Evolutionary conservation across 2,797 vertebrate genomes (phyloP).

Genomic region (Fistularia tabacaria): DNA sequence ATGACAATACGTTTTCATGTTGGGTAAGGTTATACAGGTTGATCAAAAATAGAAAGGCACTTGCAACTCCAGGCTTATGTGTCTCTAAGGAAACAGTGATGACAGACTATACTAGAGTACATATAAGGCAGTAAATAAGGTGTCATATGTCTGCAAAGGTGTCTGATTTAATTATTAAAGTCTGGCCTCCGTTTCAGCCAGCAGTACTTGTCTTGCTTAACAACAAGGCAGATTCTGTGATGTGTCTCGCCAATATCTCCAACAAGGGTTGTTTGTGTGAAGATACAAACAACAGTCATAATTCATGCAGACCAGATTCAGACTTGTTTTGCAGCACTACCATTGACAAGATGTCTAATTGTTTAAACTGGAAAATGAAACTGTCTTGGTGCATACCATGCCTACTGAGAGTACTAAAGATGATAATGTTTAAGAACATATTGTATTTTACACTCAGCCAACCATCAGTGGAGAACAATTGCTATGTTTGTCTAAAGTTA

Average conservation of each 20-base stretch:
- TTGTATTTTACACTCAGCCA: too few relatives aligned
- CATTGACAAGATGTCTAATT: too few relatives aligned
- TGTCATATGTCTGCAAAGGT: conserved; percentile 1
- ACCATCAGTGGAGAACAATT: too few relatives aligned
- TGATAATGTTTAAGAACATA: too few relatives aligned
- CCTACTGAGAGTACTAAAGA: too few relatives aligned
- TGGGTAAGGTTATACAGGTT: conserved; percentile 11
- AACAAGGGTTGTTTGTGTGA: conserved; percentile 4
- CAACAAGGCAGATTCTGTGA: neutral
- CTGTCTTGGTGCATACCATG: too few relatives aligned
- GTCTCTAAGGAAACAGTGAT: conserved; percentile 19
- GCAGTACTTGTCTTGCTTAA: conserved; percentile 10
- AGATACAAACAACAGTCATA: conserved; percentile 1
- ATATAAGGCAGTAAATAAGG: conserved; percentile 10
- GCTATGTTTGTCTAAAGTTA: too few relatives aligned
- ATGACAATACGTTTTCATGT: conserved; percentile 34
- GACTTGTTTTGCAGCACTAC: too few relatives aligned
- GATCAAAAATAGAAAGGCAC: conserved; percentile 45
- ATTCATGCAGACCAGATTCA: too few relatives aligned
- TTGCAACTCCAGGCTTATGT: conserved; percentile 18
- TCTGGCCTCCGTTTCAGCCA: neutral
- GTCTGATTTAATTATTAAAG: conserved; percentile 7
- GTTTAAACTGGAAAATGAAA: too few relatives aligned
- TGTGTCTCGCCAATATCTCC: conserved; percentile 8
- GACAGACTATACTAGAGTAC: conserved; percentile 10